Evolutionary conservation across 2,888 invertebrate genomes (phyloP), one percentile per base, ranked within the genome.

Genomic region (Dexiosoma caninum): DNA sequence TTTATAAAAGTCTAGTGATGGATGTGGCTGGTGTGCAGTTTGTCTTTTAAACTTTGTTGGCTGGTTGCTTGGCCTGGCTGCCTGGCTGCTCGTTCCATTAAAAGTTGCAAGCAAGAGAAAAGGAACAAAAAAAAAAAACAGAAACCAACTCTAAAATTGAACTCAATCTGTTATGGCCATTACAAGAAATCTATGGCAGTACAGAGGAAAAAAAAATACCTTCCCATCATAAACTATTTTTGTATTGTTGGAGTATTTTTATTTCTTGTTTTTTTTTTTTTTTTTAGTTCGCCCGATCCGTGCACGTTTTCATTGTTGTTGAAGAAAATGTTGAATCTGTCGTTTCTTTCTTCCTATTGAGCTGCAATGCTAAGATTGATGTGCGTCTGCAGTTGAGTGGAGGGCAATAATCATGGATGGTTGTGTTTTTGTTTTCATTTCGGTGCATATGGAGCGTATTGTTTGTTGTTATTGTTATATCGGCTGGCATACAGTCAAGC

Each of bases 341-440:
- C 46, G 49, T 81, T 77, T 55, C 72, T 64, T 69, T 81, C 69
- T 51, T 80, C 69, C 81, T 74, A 81, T 81, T 81, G 81, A 81
- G 66, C 60, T 72, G 72, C 69, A 81, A 64, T 74, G 51, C 30
- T 57, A 77, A 81, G 81, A 81, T 81, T 81, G 81, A 81, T 81
- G 81, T 81, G 81, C 72, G 72, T 81, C 81, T 74, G 69, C 72
- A 72, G 69, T 66, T 81, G 77, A 77, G 81, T 77, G 46, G 69
- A 81, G 77, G 74, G 72, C 77, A 77, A 77, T 77, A 81, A 81
- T 81, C 77, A 77, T 77, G 60, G 53, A 9, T 37, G 21, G 2
- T 1, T 14, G 14, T 62, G 5, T n/a, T 44, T 60, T 55, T 53
- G 12, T 16, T 53, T 44, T 62, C 49, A 23, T 46, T 21, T 51